Percentiles rank a stretch among this genome's conserved stretches.
Evolutionary conservation across 2,113 vertebrate genomes (phyloP).

Genomic region (Monarcha castaneiventris): DNA sequence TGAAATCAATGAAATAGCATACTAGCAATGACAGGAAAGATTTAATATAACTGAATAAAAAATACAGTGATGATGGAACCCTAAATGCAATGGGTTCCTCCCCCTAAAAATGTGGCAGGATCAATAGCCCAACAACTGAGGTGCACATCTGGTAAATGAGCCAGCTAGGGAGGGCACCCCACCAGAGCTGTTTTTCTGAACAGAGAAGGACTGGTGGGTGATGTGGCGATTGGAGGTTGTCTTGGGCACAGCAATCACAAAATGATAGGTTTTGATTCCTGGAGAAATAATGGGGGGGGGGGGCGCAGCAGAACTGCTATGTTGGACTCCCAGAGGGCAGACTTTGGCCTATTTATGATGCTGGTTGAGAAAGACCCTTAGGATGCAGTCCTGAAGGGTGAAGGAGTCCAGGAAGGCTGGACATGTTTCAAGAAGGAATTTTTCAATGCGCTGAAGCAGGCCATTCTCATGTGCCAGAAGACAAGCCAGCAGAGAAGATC

Average conservation of each 20-base stretch:
- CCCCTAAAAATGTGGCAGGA: not conserved
- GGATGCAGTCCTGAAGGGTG: not conserved
- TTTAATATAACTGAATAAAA: not conserved
- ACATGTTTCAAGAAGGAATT: not conserved
- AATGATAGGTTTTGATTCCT: not conserved
- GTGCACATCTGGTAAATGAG: not conserved
- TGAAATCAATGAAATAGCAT: not conserved
- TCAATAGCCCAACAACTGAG: not conserved
- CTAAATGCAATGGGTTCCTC: not conserved
- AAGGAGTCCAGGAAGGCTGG: not conserved
- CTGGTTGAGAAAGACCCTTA: not conserved
- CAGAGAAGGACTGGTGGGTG: not conserved
- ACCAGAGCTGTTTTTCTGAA: not conserved
- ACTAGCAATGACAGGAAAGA: not conserved
- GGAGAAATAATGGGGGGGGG: rapidly evolving
- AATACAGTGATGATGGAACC: not conserved
- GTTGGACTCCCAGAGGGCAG: not conserved
- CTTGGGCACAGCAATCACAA: not conserved
- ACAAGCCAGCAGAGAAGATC: not conserved
- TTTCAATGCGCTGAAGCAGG: rapidly evolving
- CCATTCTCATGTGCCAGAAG: not conserved
- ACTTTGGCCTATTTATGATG: not conserved
- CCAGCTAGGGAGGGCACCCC: not conserved
- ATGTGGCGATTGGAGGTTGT: not conserved
- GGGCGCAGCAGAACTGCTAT: not conserved